Percentiles rank a stretch among this genome's conserved stretches.
Evolutionary conservation across 2,888 invertebrate species (phyloP).

Genomic region (Didymodactylos carnosus): DNA sequence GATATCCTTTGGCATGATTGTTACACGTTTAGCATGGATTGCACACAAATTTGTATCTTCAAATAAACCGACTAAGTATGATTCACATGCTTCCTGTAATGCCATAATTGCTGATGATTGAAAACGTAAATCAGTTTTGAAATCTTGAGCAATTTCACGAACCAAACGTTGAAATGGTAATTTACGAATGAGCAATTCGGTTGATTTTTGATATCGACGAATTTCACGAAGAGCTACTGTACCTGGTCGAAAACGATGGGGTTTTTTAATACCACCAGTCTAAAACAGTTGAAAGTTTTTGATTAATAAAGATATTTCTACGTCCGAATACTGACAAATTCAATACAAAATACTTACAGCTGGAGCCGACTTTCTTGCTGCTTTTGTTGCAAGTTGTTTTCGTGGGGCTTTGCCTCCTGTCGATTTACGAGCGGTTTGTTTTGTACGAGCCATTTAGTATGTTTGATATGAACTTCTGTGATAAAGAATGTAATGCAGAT

Average conservation of each 20-base stretch:
- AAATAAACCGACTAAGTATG: neutral
- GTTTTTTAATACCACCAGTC: slow-evolving; percentile 88
- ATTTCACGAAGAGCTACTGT: slow-evolving; percentile 90
- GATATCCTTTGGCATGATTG: slow-evolving; percentile 15
- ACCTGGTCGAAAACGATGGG: slow-evolving; percentile 83
- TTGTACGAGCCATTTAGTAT: slow-evolving; percentile 68
- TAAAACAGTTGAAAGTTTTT: too few species aligned
- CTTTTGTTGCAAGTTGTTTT: slow-evolving; percentile 77
- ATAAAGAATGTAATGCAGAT: neutral
- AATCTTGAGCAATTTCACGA: slow-evolving; percentile 88
- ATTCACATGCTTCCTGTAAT: slow-evolving; percentile 40
- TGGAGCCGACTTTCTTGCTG: slow-evolving; percentile 78
- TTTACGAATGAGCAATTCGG: slow-evolving; percentile 79
- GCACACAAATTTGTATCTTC: neutral
- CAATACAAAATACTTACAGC: too few species aligned
- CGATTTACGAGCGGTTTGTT: slow-evolving; percentile 88
- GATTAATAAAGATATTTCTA: too few species aligned
- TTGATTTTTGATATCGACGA: slow-evolving; percentile 83
- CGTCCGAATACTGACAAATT: too few species aligned
- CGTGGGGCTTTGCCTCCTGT: slow-evolving; percentile 90
- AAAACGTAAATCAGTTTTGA: slow-evolving; percentile 85
- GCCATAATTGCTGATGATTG: slow-evolving; percentile 84
- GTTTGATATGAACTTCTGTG: neutral
- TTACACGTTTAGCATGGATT: neutral
- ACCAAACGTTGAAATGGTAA: slow-evolving; percentile 84